These are phyloP conservation scores for Malacoraja senta DNA, from an alignment of 2,797 vertebrate species.

Conservation along the genomic window DNA sequence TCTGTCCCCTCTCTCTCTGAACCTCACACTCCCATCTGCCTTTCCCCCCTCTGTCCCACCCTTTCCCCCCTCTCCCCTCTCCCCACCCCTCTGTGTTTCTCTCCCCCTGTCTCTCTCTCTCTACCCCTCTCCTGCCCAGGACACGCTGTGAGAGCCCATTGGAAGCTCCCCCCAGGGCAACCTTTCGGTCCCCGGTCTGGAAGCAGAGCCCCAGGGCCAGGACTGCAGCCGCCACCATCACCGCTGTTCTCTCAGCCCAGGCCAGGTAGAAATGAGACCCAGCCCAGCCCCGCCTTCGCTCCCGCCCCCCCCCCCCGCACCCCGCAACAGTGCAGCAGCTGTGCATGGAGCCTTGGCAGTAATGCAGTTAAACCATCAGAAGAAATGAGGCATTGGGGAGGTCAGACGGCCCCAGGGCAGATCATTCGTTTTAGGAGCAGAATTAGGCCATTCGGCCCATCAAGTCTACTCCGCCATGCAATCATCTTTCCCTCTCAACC, in stretches of 20 bases:
- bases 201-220: conserved; percentile 50
- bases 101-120: not conserved
- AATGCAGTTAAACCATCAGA: too few relatives aligned
- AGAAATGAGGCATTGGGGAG: too few relatives aligned
- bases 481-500: not conserved
- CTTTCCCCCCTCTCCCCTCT: conserved; percentile 39
- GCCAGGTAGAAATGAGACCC: conserved; percentile 58
- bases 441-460: not conserved
- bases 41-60: conserved; percentile 43
- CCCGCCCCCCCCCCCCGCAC: accelerated
- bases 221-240: conserved; percentile 56
- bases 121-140: conserved; percentile 43
- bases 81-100: not conserved
- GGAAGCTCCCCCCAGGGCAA: conserved; percentile 49
- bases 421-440: too few relatives aligned
- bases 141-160: conserved; percentile 52
- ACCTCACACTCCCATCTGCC: conserved; percentile 15
- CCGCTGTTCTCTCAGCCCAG: conserved; percentile 55
- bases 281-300: not conserved
- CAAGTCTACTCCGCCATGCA: not conserved
- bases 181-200: conserved; percentile 48
- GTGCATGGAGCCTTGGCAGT: not conserved
- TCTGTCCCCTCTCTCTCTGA: conserved; percentile 42
- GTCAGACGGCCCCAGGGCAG: too few relatives aligned
- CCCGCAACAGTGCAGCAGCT: too few relatives aligned